phyloP scores from a whole-genome alignment of 1,140 invertebrate genomes.

The Bicyclus anynana region DNA sequence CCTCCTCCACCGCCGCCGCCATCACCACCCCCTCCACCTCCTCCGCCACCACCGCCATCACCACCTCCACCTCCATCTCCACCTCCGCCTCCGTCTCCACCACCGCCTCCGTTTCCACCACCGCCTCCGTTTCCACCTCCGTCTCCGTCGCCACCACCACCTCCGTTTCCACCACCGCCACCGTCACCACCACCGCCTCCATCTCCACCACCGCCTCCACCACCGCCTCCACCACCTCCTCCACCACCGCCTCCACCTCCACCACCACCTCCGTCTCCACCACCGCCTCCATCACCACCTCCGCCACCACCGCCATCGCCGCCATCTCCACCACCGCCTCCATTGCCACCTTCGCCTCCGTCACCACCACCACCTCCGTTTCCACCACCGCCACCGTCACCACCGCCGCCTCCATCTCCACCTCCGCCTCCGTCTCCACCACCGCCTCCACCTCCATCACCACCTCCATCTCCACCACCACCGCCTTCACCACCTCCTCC shows the following conservation, averaged over 20 bases:
- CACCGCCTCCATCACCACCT: conserved; percentile 4
- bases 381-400: not conserved
- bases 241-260: conserved; percentile 6
- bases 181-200: conserved; percentile 14
- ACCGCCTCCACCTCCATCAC: not conserved
- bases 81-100: not conserved
- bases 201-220: not conserved
- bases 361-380: conserved; percentile 6
- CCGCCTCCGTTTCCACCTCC: not conserved
- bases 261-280: conserved; percentile 1
- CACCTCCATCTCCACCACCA: not conserved
- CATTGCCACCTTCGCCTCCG: conserved; percentile 8
- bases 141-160: conserved; percentile 15
- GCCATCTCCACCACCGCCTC: conserved; percentile 8
- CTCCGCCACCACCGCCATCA: conserved; percentile 5
- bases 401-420: not conserved
- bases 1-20: not conserved
- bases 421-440: not conserved
- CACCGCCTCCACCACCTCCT: conserved; percentile 2
- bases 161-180: not conserved
- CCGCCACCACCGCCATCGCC: conserved; percentile 6
- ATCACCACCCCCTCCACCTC: conserved; percentile 3
- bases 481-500: not conserved
- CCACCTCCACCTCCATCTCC: conserved; percentile 18
- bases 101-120: conserved; percentile 5